These are phyloP conservation scores for Troides helena DNA, from an alignment of 2,888 invertebrate species.

Conservation along the genomic window DNA sequence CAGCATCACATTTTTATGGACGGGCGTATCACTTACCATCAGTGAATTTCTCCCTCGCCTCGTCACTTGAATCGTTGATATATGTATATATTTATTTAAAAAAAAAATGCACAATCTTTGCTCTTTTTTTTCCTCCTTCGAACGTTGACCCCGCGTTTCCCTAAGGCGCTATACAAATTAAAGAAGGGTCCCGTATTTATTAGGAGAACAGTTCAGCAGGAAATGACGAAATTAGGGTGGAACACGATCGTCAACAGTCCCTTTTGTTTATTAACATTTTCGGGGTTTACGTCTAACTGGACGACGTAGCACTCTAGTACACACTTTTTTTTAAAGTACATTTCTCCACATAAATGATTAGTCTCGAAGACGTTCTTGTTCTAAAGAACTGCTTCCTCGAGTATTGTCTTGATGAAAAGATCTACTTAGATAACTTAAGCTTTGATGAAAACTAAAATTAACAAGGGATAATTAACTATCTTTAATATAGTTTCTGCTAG, in stretches of 20 bases:
- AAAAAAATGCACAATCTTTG: background rate
- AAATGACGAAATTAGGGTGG: conserved; percentile 27
- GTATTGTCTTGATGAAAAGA: no score
- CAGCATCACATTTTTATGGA: no score
- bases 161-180: conserved; percentile 26
- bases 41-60: no score
- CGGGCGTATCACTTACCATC: no score
- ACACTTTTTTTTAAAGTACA: background rate
- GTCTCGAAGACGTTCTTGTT: background rate
- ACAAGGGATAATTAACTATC: no score
- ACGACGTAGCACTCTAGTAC: background rate
- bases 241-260: conserved; percentile 14
- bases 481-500: no score
- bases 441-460: no score
- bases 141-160: conserved; percentile 28
- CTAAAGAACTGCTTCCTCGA: background rate
- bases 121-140: conserved; percentile 6
- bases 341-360: background rate
- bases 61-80: no score
- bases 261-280: conserved; percentile 13
- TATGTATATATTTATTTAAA: background rate
- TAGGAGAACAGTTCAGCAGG: conserved; percentile 19
- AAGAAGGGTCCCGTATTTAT: conserved; percentile 28
- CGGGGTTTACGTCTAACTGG: conserved; percentile 8
- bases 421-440: no score